Evolutionary conservation across 2,888 invertebrate species (phyloP), one percentile per base, ranked within the genome.

Genomic region (Pollenia amentaria): DNA sequence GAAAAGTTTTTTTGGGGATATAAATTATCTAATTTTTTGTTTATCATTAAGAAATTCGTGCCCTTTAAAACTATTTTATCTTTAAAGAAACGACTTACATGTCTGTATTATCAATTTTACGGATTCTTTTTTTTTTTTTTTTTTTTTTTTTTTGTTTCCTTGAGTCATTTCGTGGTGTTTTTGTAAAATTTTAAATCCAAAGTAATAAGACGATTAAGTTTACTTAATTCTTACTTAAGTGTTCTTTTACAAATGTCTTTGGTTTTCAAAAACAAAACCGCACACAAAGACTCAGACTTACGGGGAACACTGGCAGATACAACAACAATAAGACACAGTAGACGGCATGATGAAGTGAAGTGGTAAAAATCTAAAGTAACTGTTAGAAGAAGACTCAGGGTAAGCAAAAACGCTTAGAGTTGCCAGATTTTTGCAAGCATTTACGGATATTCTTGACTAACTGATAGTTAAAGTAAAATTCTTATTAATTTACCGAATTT

Each of bases 161-260:
- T 64, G 18, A 38, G 60, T 3, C 16, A n/a, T 18, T 14, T 11
- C 57, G 40, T 69, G 18, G n/a, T 60, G 42, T 11, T 51, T 60
- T 60, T 67, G 64, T 53, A 40, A 72, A 69, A 83, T 77, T 73
- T 80, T 72, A 84, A 87, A 87, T 80, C 83, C 80, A 60, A 80
- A 80, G 83, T 84, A 87, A 80, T 80, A 87, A 84, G 80, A 80
- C 73, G 80, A 80, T 87, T 87, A 84, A 80, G 84, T 80, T 73
- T 60, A 76, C 84, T 87, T 87, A 87, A 84, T 87, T 72, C 80
- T 72, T 77, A 73, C 76, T 84, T 87, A 84, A 84, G 80, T 84
- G 83, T 87, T 72, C 73, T 80, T 76, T 82, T 77, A 87, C 83
- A 87, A 87, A 87, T 87, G 83, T 84, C 84, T 80, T 84, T 87